Percentiles rank a stretch among this genome's conserved stretches.
Evolutionary conservation across 2,888 invertebrate species (phyloP).

Genomic region (Rotaria socialis): DNA sequence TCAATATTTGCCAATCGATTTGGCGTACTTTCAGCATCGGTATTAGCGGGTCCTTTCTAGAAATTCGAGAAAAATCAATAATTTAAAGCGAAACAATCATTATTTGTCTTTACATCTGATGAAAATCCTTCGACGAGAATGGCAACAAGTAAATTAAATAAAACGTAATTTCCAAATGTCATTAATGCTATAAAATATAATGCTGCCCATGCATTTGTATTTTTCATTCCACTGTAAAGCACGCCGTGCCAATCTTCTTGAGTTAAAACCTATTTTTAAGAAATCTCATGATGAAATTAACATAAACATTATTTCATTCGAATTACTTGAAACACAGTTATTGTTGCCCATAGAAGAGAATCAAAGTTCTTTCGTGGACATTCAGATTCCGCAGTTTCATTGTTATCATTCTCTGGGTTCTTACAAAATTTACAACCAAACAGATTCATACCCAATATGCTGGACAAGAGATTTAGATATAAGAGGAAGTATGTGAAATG

Average conservation of each 20-base stretch:
- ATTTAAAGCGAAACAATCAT: too few relatives aligned
- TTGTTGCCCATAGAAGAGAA: slow-evolving; percentile 62
- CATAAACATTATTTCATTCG: too few relatives aligned
- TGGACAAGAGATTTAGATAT: slow-evolving; percentile 64
- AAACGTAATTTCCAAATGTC: slow-evolving; percentile 99
- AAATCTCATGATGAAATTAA: neutral
- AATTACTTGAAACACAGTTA: slow-evolving; percentile 63
- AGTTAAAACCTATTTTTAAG: slow-evolving; percentile 77
- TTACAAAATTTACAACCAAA: slow-evolving; percentile 99
- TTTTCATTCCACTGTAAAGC: slow-evolving; percentile 97
- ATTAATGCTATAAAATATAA: slow-evolving; percentile 98
- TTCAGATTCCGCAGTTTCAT: slow-evolving; percentile 56
- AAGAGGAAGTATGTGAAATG: too few relatives aligned
- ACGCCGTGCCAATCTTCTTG: slow-evolving; percentile 99
- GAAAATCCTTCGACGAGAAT: slow-evolving; percentile 99
- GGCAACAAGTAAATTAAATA: slow-evolving; percentile 97
- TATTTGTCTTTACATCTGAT: slow-evolving; percentile 54
- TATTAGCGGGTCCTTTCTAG: slow-evolving; percentile 25
- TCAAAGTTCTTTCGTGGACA: slow-evolving; percentile 64
- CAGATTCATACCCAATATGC: slow-evolving; percentile 99
- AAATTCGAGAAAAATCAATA: neutral
- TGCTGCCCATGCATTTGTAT: slow-evolving; percentile 98
- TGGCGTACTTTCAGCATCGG: slow-evolving; percentile 36
- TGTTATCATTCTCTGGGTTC: slow-evolving; percentile 62
- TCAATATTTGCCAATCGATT: slow-evolving; percentile 36